Evolutionary conservation across 2,797 vertebrate genomes (phyloP).

Genomic region (Monodelphis domestica): DNA sequence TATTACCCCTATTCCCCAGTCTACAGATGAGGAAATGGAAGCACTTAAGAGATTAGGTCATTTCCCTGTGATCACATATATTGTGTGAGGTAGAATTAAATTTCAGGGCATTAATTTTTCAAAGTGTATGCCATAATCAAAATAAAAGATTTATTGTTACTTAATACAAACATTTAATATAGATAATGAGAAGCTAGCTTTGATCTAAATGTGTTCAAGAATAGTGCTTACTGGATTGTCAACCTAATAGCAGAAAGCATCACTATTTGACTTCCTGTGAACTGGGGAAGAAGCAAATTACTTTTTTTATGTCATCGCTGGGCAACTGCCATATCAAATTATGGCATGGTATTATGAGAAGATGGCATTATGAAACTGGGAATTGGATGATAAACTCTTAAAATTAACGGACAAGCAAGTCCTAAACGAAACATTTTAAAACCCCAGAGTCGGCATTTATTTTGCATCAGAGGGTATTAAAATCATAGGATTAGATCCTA

Average conservation of each 20-base stretch:
- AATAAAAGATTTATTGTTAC: slow-evolving; percentile 26
- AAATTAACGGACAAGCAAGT: slow-evolving; percentile 46
- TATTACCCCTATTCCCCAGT: not conserved
- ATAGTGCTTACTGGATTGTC: not conserved
- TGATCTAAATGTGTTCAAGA: not conserved
- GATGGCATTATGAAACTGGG: slow-evolving; percentile 49
- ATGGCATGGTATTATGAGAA: slow-evolving; percentile 51
- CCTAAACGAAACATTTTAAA: slow-evolving; percentile 66
- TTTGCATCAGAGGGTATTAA: slow-evolving; percentile 51
- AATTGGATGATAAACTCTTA: slow-evolving; percentile 29
- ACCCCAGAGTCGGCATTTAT: slow-evolving; percentile 41
- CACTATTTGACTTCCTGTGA: slow-evolving; percentile 21
- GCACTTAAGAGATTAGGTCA: not conserved
- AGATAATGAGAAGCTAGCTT: slow-evolving; percentile 9
- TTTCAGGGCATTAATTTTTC: not conserved
- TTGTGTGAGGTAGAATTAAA: not conserved
- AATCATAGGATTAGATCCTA: slow-evolving; percentile 44
- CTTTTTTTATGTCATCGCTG: slow-evolving; percentile 46
- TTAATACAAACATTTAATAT: slow-evolving; percentile 21
- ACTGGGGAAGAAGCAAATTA: slow-evolving; percentile 9
- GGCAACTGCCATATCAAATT: slow-evolving; percentile 29
- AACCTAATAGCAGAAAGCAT: not conserved
- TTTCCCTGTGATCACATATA: not conserved
- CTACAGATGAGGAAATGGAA: not conserved
- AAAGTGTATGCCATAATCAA: slow-evolving; percentile 41